phyloP scores from a whole-genome alignment of 2,888 invertebrate species.

The Pardosa pseudoannulata region DNA sequence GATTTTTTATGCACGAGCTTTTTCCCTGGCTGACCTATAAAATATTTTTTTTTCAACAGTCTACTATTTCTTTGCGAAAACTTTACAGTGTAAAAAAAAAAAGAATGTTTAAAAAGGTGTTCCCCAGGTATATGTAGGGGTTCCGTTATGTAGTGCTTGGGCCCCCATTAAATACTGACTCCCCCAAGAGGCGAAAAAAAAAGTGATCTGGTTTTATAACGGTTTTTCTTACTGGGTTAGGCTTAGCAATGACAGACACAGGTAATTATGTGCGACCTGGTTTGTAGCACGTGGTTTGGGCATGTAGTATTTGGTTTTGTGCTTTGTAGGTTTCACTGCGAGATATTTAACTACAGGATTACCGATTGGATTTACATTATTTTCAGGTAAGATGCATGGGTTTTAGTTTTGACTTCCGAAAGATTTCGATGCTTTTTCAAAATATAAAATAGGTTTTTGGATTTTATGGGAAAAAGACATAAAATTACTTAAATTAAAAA shows the following conservation, averaged over 20 bases:
- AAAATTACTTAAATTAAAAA: no score
- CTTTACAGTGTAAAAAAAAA: slow-evolving; percentile 29
- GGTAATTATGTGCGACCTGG: slow-evolving; percentile 47
- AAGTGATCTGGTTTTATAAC: slow-evolving; percentile 66
- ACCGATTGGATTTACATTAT: background rate
- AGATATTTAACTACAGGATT: background rate
- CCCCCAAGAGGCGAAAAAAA: slow-evolving; percentile 41
- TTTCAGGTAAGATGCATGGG: background rate
- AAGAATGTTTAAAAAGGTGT: slow-evolving; percentile 37
- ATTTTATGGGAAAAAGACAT: no score
- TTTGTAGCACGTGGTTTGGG: slow-evolving; percentile 35
- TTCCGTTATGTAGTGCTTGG: slow-evolving; percentile 51
- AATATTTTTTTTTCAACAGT: slow-evolving; percentile 41
- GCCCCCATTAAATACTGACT: slow-evolving; percentile 51
- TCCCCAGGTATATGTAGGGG: slow-evolving; percentile 52
- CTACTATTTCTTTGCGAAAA: slow-evolving; percentile 41
- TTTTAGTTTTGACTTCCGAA: no score
- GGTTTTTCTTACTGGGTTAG: slow-evolving; percentile 41
- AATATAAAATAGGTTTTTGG: no score
- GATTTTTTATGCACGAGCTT: slow-evolving; percentile 66
- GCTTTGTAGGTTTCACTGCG: background rate
- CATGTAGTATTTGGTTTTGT: slow-evolving; percentile 7
- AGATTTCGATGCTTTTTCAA: no score
- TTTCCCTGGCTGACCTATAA: slow-evolving; percentile 62
- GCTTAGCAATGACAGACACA: slow-evolving; percentile 44